Evolutionary conservation across 1,140 invertebrate genomes (phyloP).

Genomic region (Drosophila willistoni): DNA sequence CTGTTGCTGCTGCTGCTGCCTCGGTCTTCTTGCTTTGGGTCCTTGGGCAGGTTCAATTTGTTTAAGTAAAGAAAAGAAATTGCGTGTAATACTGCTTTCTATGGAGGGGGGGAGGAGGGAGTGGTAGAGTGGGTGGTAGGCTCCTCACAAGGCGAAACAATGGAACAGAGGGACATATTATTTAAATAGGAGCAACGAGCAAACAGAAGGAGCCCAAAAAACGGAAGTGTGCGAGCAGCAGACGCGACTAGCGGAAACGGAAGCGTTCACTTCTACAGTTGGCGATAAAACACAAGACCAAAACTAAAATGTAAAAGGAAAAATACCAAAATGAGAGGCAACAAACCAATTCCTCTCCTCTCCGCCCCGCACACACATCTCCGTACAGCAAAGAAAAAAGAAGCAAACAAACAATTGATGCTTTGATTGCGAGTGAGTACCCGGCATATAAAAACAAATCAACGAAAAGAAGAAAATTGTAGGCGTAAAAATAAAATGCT

Average conservation of each 20-base stretch:
- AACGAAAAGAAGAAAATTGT: slow-evolving; percentile 52
- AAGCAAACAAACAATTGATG: slow-evolving; percentile 57
- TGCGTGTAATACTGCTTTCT: slow-evolving; percentile 31
- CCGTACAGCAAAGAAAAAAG: too few species aligned
- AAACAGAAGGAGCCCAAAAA: not conserved
- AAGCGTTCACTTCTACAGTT: slow-evolving; percentile 63
- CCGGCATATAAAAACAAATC: slow-evolving; percentile 54
- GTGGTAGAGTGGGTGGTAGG: not conserved
- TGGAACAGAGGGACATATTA: slow-evolving; percentile 28
- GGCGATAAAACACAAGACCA: slow-evolving; percentile 65
- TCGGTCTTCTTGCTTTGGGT: not conserved
- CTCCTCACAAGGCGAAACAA: slow-evolving; percentile 10
- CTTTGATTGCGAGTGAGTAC: slow-evolving; percentile 57
- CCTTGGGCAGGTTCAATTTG: slow-evolving; percentile 63
- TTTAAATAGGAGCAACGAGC: slow-evolving; percentile 46
- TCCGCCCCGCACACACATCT: too few species aligned
- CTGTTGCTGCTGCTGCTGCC: not conserved
- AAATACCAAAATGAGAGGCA: slow-evolving; percentile 1
- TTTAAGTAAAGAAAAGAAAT: slow-evolving; percentile 56
- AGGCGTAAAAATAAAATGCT: slow-evolving; percentile 68
- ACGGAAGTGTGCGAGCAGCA: not conserved
- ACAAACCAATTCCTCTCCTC: not conserved
- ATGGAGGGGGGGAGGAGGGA: not conserved
- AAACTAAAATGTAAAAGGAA: slow-evolving; percentile 15
- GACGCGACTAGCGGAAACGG: slow-evolving; percentile 63